Conservation (phyloP, 2,113 vertebrate species). For the Synchiropus splendidus region DNA sequence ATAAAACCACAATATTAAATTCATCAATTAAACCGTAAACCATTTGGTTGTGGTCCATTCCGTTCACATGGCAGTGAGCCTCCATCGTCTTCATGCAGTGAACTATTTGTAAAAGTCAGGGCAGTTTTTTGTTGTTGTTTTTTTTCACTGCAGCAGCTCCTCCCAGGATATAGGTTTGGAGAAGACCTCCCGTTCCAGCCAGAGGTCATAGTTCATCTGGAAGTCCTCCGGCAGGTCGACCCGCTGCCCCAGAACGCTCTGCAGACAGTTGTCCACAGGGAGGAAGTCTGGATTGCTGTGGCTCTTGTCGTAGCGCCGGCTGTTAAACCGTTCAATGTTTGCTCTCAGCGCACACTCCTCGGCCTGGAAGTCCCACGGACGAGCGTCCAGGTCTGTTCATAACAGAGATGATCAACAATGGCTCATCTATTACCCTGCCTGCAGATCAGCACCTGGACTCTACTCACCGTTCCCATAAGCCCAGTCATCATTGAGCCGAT, state of each 20-base stretch:
- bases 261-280: conserved; percentile 94
- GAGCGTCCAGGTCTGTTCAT: conserved; percentile 84
- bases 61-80: no score
- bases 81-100: no score
- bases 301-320: conserved; percentile 85
- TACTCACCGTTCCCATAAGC: conserved; percentile 88
- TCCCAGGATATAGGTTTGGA: conserved; percentile 98
- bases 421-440: not conserved
- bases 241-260: conserved; percentile 91
- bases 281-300: conserved; percentile 88
- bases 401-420: conserved; percentile 1
- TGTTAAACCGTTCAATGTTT: conserved; percentile 95
- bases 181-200: conserved; percentile 97
- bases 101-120: no score
- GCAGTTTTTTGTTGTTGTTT: no score
- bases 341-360: conserved; percentile 93
- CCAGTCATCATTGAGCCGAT: conserved; percentile 96
- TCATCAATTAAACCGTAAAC: no score
- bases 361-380: conserved; percentile 96
- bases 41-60: no score
- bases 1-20: no score
- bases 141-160: conserved; percentile 83
- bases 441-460: no score
- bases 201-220: conserved; percentile 97
- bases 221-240: conserved; percentile 94